Percentiles rank a stretch among this genome's conserved stretches.
Evolutionary conservation across 2,113 vertebrate genomes (phyloP).

Genomic region (Anser cygnoides): DNA sequence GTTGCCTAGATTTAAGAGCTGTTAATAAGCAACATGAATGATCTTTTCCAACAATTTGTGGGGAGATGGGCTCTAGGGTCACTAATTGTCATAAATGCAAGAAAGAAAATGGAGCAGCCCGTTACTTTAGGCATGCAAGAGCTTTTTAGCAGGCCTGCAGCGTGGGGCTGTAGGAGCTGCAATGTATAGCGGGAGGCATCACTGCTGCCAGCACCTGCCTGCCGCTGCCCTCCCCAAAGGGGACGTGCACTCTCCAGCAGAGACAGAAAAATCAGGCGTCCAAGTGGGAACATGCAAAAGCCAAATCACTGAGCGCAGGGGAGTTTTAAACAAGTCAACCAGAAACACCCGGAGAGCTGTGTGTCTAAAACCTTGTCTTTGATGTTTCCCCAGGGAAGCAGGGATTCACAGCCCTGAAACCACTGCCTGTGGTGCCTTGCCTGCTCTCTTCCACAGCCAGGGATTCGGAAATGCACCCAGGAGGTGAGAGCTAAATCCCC

Average conservation of each 20-base stretch:
- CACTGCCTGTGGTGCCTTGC: background rate
- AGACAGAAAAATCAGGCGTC: background rate
- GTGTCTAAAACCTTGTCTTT: background rate
- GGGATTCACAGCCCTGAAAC: background rate
- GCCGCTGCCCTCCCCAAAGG: background rate
- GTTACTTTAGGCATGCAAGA: background rate
- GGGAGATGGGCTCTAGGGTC: background rate
- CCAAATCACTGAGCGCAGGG: background rate
- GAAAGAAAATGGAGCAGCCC: background rate
- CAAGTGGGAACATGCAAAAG: background rate
- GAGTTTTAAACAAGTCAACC: background rate
- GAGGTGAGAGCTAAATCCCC: background rate
- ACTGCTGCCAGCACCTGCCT: background rate
- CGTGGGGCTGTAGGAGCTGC: background rate
- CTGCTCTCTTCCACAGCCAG: background rate
- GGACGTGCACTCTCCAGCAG: rapidly evolving
- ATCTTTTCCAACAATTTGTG: background rate
- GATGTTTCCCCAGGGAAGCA: background rate
- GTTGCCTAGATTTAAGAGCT: background rate
- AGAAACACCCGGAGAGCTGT: background rate
- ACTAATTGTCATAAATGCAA: background rate
- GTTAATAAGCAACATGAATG: background rate
- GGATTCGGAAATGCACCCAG: rapidly evolving
- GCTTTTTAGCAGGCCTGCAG: background rate
- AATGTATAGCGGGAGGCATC: background rate